These are phyloP conservation scores for Spilosoma lubricipeda DNA, from an alignment of 2,888 invertebrate species.

Conservation along the genomic window DNA sequence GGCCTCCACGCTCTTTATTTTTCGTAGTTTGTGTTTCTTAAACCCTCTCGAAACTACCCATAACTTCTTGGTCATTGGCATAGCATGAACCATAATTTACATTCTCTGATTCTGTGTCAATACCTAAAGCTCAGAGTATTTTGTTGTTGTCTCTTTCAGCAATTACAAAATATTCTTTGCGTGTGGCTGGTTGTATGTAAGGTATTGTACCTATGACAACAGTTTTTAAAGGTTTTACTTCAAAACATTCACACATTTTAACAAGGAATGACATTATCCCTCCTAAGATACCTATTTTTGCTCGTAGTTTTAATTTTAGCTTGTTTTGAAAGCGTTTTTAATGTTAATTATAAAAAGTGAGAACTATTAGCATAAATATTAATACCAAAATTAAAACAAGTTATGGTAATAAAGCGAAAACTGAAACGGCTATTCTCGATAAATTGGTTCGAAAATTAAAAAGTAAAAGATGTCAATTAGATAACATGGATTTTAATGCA, in stretches of 20 bases:
- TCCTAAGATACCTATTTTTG: conserved; percentile 48
- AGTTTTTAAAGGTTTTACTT: conserved; percentile 75
- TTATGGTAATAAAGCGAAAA: background rate
- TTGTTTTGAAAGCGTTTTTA: conserved; percentile 49
- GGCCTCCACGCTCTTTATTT: conserved; percentile 42
- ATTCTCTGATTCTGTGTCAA: conserved; percentile 48
- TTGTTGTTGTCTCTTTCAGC: conserved; percentile 89
- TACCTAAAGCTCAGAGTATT: conserved; percentile 79
- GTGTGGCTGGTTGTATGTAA: conserved; percentile 94
- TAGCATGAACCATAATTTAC: conserved; percentile 46
- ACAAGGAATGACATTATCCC: conserved; percentile 77
- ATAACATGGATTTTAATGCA: background rate
- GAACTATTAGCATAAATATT: background rate
- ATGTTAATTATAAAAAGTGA: conserved; percentile 10
- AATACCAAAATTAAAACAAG: background rate
- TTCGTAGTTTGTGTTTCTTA: conserved; percentile 17
- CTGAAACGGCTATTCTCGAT: background rate
- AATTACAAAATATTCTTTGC: conserved; percentile 94
- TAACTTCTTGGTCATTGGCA: conserved; percentile 27
- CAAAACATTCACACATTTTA: conserved; percentile 79
- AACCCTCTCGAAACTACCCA: conserved; percentile 14
- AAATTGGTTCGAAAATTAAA: background rate
- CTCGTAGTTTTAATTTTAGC: conserved; percentile 42
- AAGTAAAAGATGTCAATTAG: background rate
- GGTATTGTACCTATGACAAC: conserved; percentile 87